Evolutionary conservation across 2,113 vertebrate species (phyloP).

Genomic region (Marcusenius ussheri): DNA sequence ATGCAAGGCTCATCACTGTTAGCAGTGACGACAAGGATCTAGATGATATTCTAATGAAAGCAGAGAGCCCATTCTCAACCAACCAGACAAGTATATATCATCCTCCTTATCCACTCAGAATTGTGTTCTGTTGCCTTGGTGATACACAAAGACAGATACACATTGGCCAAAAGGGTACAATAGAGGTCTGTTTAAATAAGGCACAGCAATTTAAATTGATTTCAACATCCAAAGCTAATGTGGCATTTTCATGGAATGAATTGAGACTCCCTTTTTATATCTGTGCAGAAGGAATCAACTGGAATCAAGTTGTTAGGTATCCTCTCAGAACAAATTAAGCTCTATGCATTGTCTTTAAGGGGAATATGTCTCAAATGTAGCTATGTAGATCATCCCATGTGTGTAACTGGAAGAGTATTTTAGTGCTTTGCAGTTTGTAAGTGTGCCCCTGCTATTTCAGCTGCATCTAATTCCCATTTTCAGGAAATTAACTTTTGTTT

Average conservation of each 20-base stretch:
- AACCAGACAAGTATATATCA: not conserved
- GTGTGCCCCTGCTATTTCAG: not conserved
- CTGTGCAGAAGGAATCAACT: not conserved
- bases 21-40: not conserved
- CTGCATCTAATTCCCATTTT: not conserved
- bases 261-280: not conserved
- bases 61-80: not conserved
- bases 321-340: not conserved
- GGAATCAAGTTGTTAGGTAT: not conserved
- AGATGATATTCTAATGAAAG: not conserved
- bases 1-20: not conserved
- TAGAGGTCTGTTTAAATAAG: not conserved
- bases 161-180: not conserved
- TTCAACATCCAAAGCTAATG: not conserved
- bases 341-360: not conserved
- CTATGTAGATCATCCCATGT: not conserved
- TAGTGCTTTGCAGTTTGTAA: not conserved
- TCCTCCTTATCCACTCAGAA: not conserved
- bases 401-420: not conserved
- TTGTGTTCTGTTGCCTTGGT: slow-evolving; percentile 15
- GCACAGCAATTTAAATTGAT: slow-evolving; percentile 12
- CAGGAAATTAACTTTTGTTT: not conserved
- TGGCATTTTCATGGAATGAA: slow-evolving; percentile 13
- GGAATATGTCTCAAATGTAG: not conserved
- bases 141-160: slow-evolving; percentile 6